These are phyloP conservation scores for Scomberomorus guttatus DNA, from an alignment of 2,797 vertebrate species.

Conservation along the genomic window DNA sequence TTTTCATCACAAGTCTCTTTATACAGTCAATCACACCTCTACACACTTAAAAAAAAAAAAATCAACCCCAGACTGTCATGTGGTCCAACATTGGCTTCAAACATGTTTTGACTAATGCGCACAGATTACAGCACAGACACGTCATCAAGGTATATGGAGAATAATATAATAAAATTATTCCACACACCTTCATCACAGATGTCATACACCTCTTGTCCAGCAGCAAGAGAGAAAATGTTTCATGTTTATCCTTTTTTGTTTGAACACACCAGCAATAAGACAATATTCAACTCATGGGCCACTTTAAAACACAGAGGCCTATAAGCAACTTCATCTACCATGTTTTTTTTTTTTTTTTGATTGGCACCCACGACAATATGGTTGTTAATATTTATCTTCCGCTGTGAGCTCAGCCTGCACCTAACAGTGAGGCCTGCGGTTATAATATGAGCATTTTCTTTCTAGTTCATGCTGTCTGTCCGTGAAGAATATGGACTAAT, in stretches of 20 bases:
- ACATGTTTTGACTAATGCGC: constrained; percentile 67
- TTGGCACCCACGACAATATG: constrained; percentile 76
- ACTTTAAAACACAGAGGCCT: constrained; percentile 55
- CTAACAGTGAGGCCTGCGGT: constrained; percentile 59
- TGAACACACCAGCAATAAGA: constrained; percentile 72
- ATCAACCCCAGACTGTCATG: constrained; percentile 34
- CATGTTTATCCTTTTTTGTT: constrained; percentile 83
- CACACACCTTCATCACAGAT: constrained; percentile 89
- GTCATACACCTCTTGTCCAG: constrained; percentile 88
- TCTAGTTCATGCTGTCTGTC: constrained; percentile 72
- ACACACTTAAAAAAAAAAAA: constrained; percentile 37
- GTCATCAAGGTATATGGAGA: constrained; percentile 83
- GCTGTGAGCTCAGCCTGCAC: constrained; percentile 51
- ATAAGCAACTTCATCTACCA: constrained; percentile 64
- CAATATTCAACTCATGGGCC: constrained; percentile 72
- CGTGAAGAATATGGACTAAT: constrained; percentile 81
- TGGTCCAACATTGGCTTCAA: constrained; percentile 59
- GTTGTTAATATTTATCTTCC: constrained; percentile 72
- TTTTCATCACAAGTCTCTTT: not conserved
- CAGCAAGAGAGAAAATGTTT: constrained; percentile 86
- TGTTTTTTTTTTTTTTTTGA: constrained; percentile 37
- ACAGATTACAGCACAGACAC: constrained; percentile 83
- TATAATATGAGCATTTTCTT: constrained; percentile 69
- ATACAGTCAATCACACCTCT: constrained; percentile 13
- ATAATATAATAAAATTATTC: constrained; percentile 83